Evolutionary conservation across 2,797 vertebrate species (phyloP).

Genomic region (Echiichthys vipera): DNA sequence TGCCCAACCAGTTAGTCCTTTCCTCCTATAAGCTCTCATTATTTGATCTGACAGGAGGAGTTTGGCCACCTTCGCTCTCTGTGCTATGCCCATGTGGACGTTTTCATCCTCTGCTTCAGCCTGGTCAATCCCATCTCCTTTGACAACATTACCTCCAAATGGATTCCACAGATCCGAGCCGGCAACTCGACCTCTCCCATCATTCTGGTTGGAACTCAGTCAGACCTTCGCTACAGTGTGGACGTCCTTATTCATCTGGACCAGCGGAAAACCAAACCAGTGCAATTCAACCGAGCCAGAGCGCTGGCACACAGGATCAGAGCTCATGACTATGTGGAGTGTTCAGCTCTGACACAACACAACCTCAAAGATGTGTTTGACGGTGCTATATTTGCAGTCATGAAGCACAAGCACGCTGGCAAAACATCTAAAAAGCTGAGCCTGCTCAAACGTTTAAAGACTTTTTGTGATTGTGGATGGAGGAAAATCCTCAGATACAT

Average conservation of each 20-base stretch:
- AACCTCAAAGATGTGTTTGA: conserved; percentile 96
- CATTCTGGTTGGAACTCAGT: conserved; percentile 93
- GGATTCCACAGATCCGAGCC: conserved; percentile 94
- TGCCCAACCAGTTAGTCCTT: neutral
- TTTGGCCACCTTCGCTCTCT: conserved; percentile 92
- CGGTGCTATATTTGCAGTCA: conserved; percentile 90
- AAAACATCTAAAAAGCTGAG: conserved; percentile 87
- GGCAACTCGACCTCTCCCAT: conserved; percentile 89
- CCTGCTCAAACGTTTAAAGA: conserved; percentile 88
- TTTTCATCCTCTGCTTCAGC: conserved; percentile 97
- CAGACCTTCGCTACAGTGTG: conserved; percentile 90
- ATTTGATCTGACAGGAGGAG: conserved; percentile 86
- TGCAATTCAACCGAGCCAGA: conserved; percentile 85
- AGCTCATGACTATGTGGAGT: conserved; percentile 92
- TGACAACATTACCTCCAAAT: conserved; percentile 93
- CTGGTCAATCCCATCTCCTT: conserved; percentile 94
- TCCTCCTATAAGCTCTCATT: conserved; percentile 8
- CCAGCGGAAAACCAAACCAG: conserved; percentile 84
- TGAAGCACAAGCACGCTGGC: conserved; percentile 86
- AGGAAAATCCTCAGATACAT: conserved; percentile 93
- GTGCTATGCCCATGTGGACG: conserved; percentile 93
- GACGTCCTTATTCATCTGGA: conserved; percentile 91
- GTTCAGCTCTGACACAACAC: conserved; percentile 94
- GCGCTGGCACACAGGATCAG: conserved; percentile 90
- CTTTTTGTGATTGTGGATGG: conserved; percentile 90